A percentile compares a stretch with the other conserved stretches of the same genome.
Evolutionary conservation across 2,888 invertebrate genomes (phyloP).

Genomic region (Acrobasis suavella): DNA sequence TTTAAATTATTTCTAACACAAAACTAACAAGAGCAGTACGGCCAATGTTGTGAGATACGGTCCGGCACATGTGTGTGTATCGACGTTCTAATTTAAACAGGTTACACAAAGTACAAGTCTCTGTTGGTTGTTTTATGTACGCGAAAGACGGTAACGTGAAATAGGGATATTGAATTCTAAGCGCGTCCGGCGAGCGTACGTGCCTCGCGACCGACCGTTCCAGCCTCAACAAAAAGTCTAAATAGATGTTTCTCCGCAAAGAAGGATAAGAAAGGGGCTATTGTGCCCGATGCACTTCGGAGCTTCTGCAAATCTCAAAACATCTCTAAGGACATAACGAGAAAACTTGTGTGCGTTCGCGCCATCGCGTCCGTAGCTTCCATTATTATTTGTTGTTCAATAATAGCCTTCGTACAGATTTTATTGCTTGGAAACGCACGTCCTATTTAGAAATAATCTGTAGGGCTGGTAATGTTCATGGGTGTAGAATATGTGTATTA

Average conservation of each 20-base stretch:
- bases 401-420: conserved; percentile 47
- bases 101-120: conserved; percentile 55
- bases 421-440: conserved; percentile 49
- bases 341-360: conserved; percentile 61
- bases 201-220: conserved; percentile 64
- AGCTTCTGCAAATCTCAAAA: conserved; percentile 68
- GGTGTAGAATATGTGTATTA: neutral
- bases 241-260: conserved; percentile 63
- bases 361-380: conserved; percentile 40
- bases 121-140: conserved; percentile 60
- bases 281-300: conserved; percentile 66
- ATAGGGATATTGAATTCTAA: conserved; percentile 73
- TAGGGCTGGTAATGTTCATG: neutral
- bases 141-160: conserved; percentile 61
- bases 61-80: conserved; percentile 29
- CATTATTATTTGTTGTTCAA: conserved; percentile 55
- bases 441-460: conserved; percentile 23
- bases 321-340: conserved; percentile 68
- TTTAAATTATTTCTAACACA: neutral
- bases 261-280: conserved; percentile 59
- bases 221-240: conserved; percentile 62
- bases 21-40: neutral
- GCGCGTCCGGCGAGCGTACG: conserved; percentile 69
- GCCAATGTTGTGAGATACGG: neutral
- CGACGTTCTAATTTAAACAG: conserved; percentile 49